phyloP scores from a whole-genome alignment of 2,113 vertebrate species.

The Tonatia bakeri region DNA sequence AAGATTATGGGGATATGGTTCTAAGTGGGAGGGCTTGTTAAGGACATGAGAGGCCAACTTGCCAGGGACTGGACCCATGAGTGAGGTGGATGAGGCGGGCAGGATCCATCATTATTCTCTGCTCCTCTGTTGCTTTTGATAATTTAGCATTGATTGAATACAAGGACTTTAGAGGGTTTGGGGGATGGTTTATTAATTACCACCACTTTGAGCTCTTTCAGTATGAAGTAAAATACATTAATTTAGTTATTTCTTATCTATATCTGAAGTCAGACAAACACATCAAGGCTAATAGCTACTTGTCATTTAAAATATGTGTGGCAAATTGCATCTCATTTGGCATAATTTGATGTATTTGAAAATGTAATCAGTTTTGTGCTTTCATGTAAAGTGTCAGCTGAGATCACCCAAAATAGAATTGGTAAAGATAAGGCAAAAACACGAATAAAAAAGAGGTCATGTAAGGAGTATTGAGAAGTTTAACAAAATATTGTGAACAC shows the following conservation, averaged over 20 bases:
- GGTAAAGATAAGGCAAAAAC: not conserved
- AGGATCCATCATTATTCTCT: not conserved
- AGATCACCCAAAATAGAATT: not conserved
- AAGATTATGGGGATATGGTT: not conserved
- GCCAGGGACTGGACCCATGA: fast-evolving
- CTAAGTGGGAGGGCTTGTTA: not conserved
- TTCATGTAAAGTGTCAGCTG: not conserved
- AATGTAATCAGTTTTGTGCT: not conserved
- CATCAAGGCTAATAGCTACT: not conserved
- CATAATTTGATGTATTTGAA: not conserved
- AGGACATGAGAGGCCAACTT: not conserved
- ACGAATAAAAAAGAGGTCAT: not conserved
- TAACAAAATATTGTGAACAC: not conserved
- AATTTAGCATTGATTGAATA: not conserved
- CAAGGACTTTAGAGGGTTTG: not conserved
- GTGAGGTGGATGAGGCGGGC: not conserved
- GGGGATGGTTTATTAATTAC: not conserved
- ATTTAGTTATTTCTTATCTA: not conserved
- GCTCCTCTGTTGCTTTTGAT: not conserved
- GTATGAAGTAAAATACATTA: not conserved
- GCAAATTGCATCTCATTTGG: not conserved
- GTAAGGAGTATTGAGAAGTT: not conserved
- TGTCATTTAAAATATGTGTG: not conserved
- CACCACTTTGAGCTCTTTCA: not conserved
- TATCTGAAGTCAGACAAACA: not conserved